Conservation (phyloP, 2,888 invertebrate genomes). For the Nomada goodeniana region DNA sequence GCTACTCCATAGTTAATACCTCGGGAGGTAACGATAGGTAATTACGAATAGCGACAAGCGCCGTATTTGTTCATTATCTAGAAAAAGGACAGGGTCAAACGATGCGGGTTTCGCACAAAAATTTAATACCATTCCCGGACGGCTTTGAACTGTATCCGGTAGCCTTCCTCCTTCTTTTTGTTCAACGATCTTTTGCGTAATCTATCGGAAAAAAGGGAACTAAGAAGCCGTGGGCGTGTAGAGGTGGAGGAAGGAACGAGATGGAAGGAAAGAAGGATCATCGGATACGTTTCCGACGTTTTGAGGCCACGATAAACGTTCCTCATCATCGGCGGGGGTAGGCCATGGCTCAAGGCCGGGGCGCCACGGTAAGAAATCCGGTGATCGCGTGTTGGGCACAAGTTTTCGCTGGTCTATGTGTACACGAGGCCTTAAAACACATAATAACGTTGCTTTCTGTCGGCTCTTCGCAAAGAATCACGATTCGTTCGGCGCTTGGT, state of each 20-base stretch:
- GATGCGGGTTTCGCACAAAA: background rate
- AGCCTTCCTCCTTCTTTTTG: slow-evolving; percentile 12
- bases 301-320: slow-evolving; percentile 41
- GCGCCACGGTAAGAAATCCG: slow-evolving; percentile 71
- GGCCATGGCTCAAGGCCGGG: slow-evolving; percentile 74
- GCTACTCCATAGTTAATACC: background rate
- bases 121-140: background rate
- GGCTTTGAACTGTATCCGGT: slow-evolving; percentile 2
- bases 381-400: slow-evolving; percentile 78
- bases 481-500: slow-evolving; percentile 70
- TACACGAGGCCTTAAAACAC: slow-evolving; percentile 70
- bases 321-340: slow-evolving; percentile 48
- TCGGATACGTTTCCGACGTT: slow-evolving; percentile 45
- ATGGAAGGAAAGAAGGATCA: slow-evolving; percentile 12
- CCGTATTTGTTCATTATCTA: background rate
- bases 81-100: background rate
- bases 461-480: slow-evolving; percentile 80
- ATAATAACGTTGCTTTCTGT: slow-evolving; percentile 81
- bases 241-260: background rate
- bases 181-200: slow-evolving; percentile 59
- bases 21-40: background rate
- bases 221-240: slow-evolving; percentile 18
- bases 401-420: slow-evolving; percentile 76
- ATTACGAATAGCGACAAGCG: slow-evolving; percentile 19
- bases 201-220: slow-evolving; percentile 34